Evolutionary conservation across 2,797 vertebrate genomes (phyloP), one percentile per base, ranked within the genome.

Genomic region (Erethizon dorsatum): DNA sequence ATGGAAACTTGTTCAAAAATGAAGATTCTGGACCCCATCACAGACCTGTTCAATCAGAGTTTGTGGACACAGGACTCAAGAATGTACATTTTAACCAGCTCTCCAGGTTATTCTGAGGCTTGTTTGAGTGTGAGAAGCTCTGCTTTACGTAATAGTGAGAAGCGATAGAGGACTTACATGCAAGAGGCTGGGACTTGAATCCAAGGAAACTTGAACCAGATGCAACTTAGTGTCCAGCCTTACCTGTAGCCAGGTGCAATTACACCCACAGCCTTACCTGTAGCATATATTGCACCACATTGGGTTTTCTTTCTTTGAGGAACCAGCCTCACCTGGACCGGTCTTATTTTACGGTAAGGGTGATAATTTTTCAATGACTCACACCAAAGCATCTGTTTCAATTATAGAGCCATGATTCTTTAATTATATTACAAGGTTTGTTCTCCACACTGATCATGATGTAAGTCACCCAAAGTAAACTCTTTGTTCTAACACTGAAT

Each of bases 341-440:
- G n/a, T 45, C 54, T 83, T 88, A 92, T 95, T 77, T 95, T 80
- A 95, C 10, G 82, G 63, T 47, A 65, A 63, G 18, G 69, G 93
- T 54, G 69, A 33, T n/a, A 14, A 93, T 52, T 93, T 89, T 85
- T 84, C 85, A 92, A 5, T 95, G 90, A 95, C 80, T 97, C 93
- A 95, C 15, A 67, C 26, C 28, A 65, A 65, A 88, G 89, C 82
- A 92, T 33, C 77, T 84, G 54, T 82, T 59, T 78, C 50, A 82
- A 79, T 69, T 73, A 88, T 4, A 92, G 20, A 50, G 33, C 37
- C 56, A 54, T 83, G 13, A 6, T 67, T 73, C 47, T 91, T 89
- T 92, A 85, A 92, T 96, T 75, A 65, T 28, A 47, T 87, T 61
- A 82, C 41, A 71, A 71, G 69, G 67, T 57, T 91, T 63, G 37